These are phyloP conservation scores for Phylloscopus trochilus DNA, from an alignment of 2,113 vertebrate species.

Conservation along the genomic window DNA sequence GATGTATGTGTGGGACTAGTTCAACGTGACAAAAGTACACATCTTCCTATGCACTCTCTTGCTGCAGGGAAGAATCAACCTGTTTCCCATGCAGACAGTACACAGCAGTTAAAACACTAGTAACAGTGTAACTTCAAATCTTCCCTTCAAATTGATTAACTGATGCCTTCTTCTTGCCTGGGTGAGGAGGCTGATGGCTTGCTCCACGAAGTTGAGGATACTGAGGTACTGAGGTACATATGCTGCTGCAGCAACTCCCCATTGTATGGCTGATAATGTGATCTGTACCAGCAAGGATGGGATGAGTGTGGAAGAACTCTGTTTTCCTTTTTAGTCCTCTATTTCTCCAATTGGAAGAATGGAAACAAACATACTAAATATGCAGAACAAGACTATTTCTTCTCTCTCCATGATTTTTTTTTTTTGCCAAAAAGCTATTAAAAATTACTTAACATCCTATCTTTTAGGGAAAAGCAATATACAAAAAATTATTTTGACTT, in stretches of 20 bases:
- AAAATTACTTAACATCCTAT: not conserved
- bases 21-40: not conserved
- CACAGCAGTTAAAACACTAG: not conserved
- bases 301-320: fast-evolving
- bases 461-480: not conserved
- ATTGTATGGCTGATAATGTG: not conserved
- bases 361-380: not conserved
- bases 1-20: not conserved
- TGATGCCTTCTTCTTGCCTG: not conserved
- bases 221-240: not conserved
- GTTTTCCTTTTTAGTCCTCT: not conserved
- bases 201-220: not conserved
- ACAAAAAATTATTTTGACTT: not conserved
- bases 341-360: not conserved
- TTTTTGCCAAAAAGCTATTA: not conserved
- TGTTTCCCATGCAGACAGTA: not conserved
- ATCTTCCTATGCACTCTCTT: not conserved
- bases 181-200: not conserved
- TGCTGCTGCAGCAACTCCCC: not conserved
- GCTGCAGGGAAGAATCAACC: not conserved
- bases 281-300: not conserved
- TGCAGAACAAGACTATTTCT: not conserved
- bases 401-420: not conserved
- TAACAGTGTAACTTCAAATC: not conserved
- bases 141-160: not conserved